Evolutionary conservation across 2,888 invertebrate genomes (phyloP), one percentile per base, ranked within the genome.

Genomic region (Brachyopa scutellaris): DNA sequence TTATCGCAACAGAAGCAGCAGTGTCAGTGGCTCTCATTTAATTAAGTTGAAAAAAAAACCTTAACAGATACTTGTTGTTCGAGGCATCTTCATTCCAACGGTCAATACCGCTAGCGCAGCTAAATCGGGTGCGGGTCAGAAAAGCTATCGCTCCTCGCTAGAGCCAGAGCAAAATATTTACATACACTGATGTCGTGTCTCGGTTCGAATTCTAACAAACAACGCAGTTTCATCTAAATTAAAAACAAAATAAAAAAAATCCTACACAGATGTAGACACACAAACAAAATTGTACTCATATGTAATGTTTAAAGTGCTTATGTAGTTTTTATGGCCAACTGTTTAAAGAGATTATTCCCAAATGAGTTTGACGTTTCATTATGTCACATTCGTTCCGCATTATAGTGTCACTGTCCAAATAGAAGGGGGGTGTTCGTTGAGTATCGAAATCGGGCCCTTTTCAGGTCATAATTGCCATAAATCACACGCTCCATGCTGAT

Each of bases 121-220:
- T 42, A 55, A 73, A 79, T 80, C 79, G 64, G 57, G 55, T 61
- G 47, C 55, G 26, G 82, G 77, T 82, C 82, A 82, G 11, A 21
- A 33, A 72, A 66, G 82, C 38, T 82, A 82, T 82, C 82, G 40
- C 33, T 38, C 8, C 55, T 33, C 21, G 13, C 26, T 6, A 26
- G 4, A 31, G 11, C 59, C 9, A 17, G 21, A 61, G 31, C 53
- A 62, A 64, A 64, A 62, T 55, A 40, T 70, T 70, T 61, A 40
- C 70, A 40, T 61, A 15, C 19, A n/a, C 26, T n/a, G n/a, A n/a
- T n/a, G 2, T n/a, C n/a, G 33, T n/a, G n/a, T 49, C 17, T 6
- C 21, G 11, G 17, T n/a, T 15, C 23, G 13, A 42, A 7, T 33
- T 13, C 17, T 8, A n/a, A 45, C 33, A 42, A 55, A 69, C 57